These are phyloP conservation scores for Gopherus flavomarginatus DNA, from an alignment of 2,113 vertebrate species.

Conservation along the genomic window DNA sequence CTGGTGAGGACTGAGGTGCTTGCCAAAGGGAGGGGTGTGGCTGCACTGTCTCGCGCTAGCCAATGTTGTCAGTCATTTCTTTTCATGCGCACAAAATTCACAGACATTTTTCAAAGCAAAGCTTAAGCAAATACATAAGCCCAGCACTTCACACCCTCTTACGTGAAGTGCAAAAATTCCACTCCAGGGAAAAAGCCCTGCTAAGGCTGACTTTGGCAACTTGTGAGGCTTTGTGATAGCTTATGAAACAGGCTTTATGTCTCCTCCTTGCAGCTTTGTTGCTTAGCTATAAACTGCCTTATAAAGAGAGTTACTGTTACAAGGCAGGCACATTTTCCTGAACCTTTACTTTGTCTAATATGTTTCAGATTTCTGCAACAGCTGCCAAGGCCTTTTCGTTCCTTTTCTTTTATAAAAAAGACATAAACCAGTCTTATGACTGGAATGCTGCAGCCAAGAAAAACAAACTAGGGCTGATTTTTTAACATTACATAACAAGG, in stretches of 20 bases:
- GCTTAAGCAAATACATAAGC: neutral
- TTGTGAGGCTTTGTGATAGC: neutral
- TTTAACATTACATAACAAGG: conserved; percentile 80
- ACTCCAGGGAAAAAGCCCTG: conserved; percentile 13
- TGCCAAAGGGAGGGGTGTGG: neutral
- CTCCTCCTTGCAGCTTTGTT: conserved; percentile 27
- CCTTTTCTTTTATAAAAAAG: conserved; percentile 41
- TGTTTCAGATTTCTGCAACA: conserved; percentile 66
- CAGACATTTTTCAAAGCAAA: neutral
- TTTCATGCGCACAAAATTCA: neutral
- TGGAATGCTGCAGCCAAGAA: conserved; percentile 75
- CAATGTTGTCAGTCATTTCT: neutral
- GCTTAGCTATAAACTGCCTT: conserved; percentile 57
- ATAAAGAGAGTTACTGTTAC: conserved; percentile 64
- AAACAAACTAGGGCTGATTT: conserved; percentile 73
- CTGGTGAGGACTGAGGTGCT: neutral
- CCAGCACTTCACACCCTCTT: neutral
- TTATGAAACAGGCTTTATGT: conserved; percentile 54
- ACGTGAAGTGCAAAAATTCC: conserved; percentile 28
- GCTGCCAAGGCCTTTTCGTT: conserved; percentile 67
- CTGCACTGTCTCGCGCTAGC: neutral
- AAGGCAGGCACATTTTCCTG: conserved; percentile 62
- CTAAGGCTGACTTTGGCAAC: conserved; percentile 32
- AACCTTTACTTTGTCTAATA: conserved; percentile 74
- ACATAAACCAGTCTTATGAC: conserved; percentile 81